Evolutionary conservation across 2,797 vertebrate species (phyloP).

Genomic region (Chromis chromis): DNA sequence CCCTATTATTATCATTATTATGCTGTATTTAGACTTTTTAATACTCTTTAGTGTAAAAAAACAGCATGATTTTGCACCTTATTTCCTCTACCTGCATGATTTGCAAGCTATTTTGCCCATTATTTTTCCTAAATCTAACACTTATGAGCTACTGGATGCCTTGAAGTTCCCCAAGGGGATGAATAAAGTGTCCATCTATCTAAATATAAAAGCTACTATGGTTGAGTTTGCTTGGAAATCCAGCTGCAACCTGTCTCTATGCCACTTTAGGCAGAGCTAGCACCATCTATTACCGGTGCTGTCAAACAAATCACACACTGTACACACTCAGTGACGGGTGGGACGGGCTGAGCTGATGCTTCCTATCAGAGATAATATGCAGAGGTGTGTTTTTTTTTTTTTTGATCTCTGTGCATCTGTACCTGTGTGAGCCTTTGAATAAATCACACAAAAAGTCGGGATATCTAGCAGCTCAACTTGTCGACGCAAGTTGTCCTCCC

Average conservation of each 20-base stretch:
- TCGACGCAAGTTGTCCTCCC: slow-evolving; percentile 20
- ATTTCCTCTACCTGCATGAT: too few relatives aligned
- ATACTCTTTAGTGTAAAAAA: too few relatives aligned
- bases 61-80: too few relatives aligned
- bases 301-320: slow-evolving; percentile 69
- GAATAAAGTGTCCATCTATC: too few relatives aligned
- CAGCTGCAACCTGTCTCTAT: slow-evolving; percentile 62
- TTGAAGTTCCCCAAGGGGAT: too few relatives aligned
- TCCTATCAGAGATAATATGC: slow-evolving; percentile 40
- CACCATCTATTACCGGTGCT: slow-evolving; percentile 52
- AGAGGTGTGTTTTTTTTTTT: neutral
- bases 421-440: slow-evolving; percentile 29
- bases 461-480: slow-evolving; percentile 27
- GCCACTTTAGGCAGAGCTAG: slow-evolving; percentile 50
- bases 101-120: too few relatives aligned
- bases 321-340: slow-evolving; percentile 46
- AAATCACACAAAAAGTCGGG: slow-evolving; percentile 9
- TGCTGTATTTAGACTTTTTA: too few relatives aligned
- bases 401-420: neutral
- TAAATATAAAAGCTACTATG: neutral
- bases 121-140: too few relatives aligned
- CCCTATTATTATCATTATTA: neutral
- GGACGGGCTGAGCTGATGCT: slow-evolving; percentile 37
- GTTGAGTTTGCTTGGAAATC: slow-evolving; percentile 38
- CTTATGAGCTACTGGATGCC: neutral